A percentile compares a stretch with the other conserved stretches of the same genome.
These are phyloP conservation scores for Acrobasis consociella DNA, from an alignment of 2,888 invertebrate genomes.

Conservation along the genomic window DNA sequence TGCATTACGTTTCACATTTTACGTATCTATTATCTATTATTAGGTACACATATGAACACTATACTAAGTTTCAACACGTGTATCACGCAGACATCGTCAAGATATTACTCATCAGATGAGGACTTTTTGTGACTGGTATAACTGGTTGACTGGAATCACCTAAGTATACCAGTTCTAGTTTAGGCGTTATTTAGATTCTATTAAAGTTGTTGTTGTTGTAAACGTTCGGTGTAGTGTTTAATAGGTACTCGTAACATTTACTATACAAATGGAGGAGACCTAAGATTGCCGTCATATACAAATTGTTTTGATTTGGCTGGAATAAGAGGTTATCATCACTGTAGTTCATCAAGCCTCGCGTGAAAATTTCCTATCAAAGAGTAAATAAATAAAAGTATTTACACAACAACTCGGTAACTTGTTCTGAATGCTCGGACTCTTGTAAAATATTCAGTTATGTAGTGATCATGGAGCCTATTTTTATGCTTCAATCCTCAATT, in stretches of 20 bases:
- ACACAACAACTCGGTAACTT: too few relatives aligned
- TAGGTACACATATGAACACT: not conserved
- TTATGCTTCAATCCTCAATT: too few relatives aligned
- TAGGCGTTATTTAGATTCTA: conserved; percentile 9
- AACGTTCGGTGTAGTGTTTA: not conserved
- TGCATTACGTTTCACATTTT: conserved; percentile 4
- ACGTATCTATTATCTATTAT: conserved; percentile 1
- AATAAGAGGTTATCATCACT: too few relatives aligned
- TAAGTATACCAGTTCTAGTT: conserved; percentile 6
- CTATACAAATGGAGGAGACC: too few relatives aligned
- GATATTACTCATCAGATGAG: conserved; percentile 21
- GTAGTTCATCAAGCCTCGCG: too few relatives aligned
- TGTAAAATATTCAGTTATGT: too few relatives aligned
- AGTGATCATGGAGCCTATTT: too few relatives aligned
- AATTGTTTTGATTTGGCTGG: too few relatives aligned
- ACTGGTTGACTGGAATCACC: conserved; percentile 16
- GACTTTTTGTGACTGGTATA: conserved; percentile 23
- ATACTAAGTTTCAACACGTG: conserved; percentile 1
- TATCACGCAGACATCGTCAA: conserved; percentile 5
- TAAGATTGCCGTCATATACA: not conserved
- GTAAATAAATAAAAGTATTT: too few relatives aligned
- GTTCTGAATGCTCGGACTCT: too few relatives aligned
- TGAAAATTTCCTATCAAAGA: too few relatives aligned
- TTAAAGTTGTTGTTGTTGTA: not conserved
- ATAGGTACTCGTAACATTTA: not conserved